Conservation (phyloP, 1,140 invertebrate genomes). For the Lerema accius region DNA sequence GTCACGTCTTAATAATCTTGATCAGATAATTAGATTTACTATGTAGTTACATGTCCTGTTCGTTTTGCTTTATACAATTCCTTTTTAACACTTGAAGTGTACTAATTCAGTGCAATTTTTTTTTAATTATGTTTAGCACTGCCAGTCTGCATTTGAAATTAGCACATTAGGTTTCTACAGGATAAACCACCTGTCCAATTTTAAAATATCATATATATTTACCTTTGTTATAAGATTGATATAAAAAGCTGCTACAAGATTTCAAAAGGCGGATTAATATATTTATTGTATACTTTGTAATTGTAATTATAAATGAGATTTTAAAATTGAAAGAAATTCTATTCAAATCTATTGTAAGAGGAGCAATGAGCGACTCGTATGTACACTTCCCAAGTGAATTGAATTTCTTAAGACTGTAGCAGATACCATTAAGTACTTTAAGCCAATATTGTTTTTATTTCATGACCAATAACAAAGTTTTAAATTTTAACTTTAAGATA, state of each 20-base stretch:
- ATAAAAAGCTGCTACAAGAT: conserved; percentile 39
- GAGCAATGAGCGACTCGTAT: conserved; percentile 17
- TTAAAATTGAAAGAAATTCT: conserved; percentile 42
- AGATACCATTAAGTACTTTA: conserved; percentile 63
- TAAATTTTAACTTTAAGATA: conserved; percentile 67
- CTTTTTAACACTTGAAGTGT: conserved; percentile 15
- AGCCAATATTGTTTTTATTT: conserved; percentile 74
- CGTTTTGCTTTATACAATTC: conserved; percentile 4
- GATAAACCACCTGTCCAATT: conserved; percentile 39
- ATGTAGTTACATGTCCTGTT: neutral
- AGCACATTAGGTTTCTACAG: conserved; percentile 25
- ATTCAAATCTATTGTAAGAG: conserved; percentile 31
- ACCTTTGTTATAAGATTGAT: conserved; percentile 30
- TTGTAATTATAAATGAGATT: conserved; percentile 42
- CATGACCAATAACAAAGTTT: conserved; percentile 74
- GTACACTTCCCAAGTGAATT: conserved; percentile 32
- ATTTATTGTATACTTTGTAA: conserved; percentile 38
- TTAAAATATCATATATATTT: conserved; percentile 30
- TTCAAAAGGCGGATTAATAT: conserved; percentile 33
- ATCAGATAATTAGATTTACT: neutral
- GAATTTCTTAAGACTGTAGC: conserved; percentile 66
- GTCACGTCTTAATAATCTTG: neutral
- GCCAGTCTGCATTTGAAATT: conserved; percentile 50
- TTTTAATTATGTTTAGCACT: conserved; percentile 41
- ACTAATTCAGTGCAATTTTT: conserved; percentile 44